Percentiles rank a stretch among this genome's conserved stretches.
phyloP scores from a whole-genome alignment of 2,113 vertebrate species.

The Panurus biarmicus region DNA sequence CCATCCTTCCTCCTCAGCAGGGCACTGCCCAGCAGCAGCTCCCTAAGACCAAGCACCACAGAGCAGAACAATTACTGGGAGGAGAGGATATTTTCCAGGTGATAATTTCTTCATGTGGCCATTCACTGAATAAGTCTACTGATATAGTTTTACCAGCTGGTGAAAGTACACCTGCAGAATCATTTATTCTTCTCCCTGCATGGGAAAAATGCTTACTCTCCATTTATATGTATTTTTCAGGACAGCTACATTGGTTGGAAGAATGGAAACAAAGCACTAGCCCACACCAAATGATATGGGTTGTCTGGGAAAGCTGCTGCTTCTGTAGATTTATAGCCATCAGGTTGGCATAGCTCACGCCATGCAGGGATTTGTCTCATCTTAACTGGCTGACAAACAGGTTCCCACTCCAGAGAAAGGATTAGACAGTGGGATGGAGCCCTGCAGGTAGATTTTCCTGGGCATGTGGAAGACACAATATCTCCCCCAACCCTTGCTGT shows the following conservation, averaged over 20 bases:
- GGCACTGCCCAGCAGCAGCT: not conserved
- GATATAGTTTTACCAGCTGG: conserved; percentile 18
- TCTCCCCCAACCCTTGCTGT: not conserved
- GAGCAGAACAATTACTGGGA: fast-evolving
- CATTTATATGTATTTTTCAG: conserved; percentile 8
- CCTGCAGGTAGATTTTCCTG: not conserved
- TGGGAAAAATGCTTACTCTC: not conserved
- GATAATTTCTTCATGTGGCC: not conserved
- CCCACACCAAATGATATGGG: not conserved
- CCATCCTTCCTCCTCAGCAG: not conserved
- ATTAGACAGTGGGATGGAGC: not conserved
- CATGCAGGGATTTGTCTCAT: not conserved
- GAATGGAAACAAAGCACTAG: not conserved
- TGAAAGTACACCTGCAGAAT: not conserved
- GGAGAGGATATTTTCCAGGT: not conserved
- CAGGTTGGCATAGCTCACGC: not conserved
- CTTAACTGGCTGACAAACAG: not conserved
- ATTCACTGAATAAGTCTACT: not conserved
- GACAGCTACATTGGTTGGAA: not conserved
- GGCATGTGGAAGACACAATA: not conserved
- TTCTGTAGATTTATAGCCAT: not conserved
- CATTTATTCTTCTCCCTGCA: not conserved
- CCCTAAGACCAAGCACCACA: not conserved
- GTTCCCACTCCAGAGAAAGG: not conserved
- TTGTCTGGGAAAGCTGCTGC: not conserved